Evolutionary conservation across 2,797 vertebrate genomes (phyloP), one percentile per base, ranked within the genome.

Genomic region (Centroberyx gerrardi): DNA sequence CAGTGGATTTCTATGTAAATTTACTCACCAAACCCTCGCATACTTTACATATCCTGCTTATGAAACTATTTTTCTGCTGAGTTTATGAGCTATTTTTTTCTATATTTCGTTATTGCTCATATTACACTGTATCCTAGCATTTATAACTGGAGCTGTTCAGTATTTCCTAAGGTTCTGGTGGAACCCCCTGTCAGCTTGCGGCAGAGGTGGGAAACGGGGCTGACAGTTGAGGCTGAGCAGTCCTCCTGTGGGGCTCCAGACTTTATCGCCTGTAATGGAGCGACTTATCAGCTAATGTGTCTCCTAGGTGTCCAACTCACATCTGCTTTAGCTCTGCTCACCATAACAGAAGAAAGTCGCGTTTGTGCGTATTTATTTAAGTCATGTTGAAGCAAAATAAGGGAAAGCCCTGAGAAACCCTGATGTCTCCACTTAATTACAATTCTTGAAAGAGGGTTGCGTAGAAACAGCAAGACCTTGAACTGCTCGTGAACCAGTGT

Each of bases 161-260:
- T 70, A 53, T 86, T 82, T 87, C 58, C 78, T 72, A 14, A 68
- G 62, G 42, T 67, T 74, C 10, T 54, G 33, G 46, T 63, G 5
- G 81, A 80, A 81, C 68, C 40, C 48, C 64, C 42, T 53, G 70
- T 74, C 76, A 63, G 64, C 76, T 66, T 52, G 31, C 27, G 0
- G 33, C 46, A 51, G 62, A 68, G 58, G 80, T 69, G 74, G 67
- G 76, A 79, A 80, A 46, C 53, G 6, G 31, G 22, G 60, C 67
- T 85, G 86, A 87, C 84, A 77, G 76, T 31, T 80, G 82, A 92
- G 81, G 51, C 69, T 82, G 68, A 82, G 62, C 81, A 89, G 72
- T 38, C 42, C 44, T 81, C 66, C 69, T 66, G 56, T 12, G 17
- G 61, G 80, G 63, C 71, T 78, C 38, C 59, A 63, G 68, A 44